Evolutionary conservation across 2,797 vertebrate genomes (phyloP), one percentile per base, ranked within the genome.

Genomic region (Hoplostethus mediterraneus): DNA sequence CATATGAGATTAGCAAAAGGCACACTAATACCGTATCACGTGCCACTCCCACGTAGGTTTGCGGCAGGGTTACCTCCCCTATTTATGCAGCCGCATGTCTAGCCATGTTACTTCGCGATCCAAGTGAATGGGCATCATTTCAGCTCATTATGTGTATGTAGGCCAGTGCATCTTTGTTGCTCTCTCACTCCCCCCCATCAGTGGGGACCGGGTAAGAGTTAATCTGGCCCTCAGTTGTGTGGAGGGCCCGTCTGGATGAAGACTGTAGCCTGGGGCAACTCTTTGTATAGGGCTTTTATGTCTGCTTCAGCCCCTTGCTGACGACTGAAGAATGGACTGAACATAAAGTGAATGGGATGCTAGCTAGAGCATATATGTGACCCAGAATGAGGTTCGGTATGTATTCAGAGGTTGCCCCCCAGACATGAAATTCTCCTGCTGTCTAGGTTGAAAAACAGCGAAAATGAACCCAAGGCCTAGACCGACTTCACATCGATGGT

Each of bases 131-230:
- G 47, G 17, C 51, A 59, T 56, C 68, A 45, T 84, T 79, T 67
- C 38, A 28, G 77, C 90, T 92, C 90, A 89, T 94, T 94, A 90
- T 56, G 77, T 64, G 71, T 90, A 93, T 93, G 84, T 92, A 89
- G 91, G 90, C 82, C 86, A 89, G 56, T 0, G 63, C 61, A 25
- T 74, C 71, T 63, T 53, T 5, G 21, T 21, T 21, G 21, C 56
- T 82, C 75, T 75, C 75, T 42, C 81, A 17, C 17, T 58, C 44
- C 45, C 64, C 64, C 65, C 65, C 69, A 80, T 88, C 78, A 71
- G 73, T 80, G 44, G 67, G 81, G 79, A 86, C 77, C 44, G 67
- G 69, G 60, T 79, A 78, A 74, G 70, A 87, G 84, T 90, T 81
- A 87, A 81, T 70, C 60, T 55, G 77, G 81, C 85, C 82, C 74